Evolutionary conservation across 2,797 vertebrate genomes (phyloP).

Genomic region (Taeniopygia guttata): DNA sequence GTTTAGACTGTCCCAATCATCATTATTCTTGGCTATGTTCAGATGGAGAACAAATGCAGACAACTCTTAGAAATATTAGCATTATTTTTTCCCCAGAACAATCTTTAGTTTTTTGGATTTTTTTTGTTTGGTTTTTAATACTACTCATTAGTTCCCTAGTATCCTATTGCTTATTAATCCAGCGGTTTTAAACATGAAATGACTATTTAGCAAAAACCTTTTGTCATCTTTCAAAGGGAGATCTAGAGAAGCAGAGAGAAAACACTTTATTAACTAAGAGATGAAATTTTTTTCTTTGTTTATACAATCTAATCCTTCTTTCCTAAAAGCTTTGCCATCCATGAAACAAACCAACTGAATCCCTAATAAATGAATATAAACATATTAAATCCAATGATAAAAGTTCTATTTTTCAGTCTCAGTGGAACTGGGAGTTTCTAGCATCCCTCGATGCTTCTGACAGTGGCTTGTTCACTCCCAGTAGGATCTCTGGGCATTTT

Average conservation of each 20-base stretch:
- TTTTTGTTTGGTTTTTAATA: neutral
- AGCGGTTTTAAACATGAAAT: neutral
- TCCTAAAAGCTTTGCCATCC: neutral
- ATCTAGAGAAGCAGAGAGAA: neutral
- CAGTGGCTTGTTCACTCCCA: neutral
- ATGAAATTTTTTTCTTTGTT: neutral
- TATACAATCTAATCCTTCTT: neutral
- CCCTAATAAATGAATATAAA: neutral
- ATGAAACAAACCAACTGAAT: neutral
- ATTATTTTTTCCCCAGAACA: neutral
- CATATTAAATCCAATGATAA: neutral
- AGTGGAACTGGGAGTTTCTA: neutral
- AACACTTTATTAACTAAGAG: neutral
- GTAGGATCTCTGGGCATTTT: neutral
- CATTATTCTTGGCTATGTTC: neutral
- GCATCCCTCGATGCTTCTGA: neutral
- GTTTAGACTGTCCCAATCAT: neutral
- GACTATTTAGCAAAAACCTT: neutral
- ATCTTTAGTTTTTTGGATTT: rapidly evolving
- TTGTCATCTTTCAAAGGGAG: neutral
- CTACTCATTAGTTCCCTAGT: neutral
- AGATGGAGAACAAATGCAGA: neutral
- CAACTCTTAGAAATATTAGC: neutral
- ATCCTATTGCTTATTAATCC: neutral
- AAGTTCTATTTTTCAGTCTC: neutral